A percentile compares a stretch with the other conserved stretches of the same genome.
phyloP scores from a whole-genome alignment of 2,888 invertebrate genomes.

The Leptopterna dolabrata region DNA sequence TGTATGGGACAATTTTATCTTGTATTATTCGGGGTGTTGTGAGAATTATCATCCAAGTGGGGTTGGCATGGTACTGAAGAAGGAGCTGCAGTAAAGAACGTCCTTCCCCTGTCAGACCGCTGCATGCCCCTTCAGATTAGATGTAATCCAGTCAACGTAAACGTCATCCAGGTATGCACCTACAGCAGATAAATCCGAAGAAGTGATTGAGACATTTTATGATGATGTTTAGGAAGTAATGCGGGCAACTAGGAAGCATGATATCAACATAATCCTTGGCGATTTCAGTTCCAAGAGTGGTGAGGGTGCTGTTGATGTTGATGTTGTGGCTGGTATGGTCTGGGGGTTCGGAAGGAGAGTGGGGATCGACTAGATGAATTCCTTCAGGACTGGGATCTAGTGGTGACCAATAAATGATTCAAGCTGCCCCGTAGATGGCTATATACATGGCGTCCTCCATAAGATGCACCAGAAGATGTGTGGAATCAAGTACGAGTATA shows the following conservation, averaged over 20 bases:
- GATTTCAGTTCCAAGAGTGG: background rate
- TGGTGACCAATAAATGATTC: background rate
- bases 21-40: constrained; percentile 13
- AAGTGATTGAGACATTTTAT: background rate
- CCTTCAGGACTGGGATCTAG: background rate
- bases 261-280: background rate
- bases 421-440: background rate
- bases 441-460: background rate
- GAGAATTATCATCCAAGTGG: background rate
- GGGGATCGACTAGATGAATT: constrained; percentile 21
- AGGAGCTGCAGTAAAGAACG: too few species aligned
- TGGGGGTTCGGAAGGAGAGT: constrained; percentile 8
- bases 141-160: too few species aligned
- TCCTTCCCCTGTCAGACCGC: too few species aligned
- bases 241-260: background rate
- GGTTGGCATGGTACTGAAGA: background rate
- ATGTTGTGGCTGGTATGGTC: background rate
- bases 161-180: background rate
- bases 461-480: background rate
- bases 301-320: background rate
- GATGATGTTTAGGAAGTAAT: background rate
- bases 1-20: background rate
- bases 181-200: background rate
- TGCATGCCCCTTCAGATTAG: too few species aligned
- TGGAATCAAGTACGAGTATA: too few species aligned